Evolutionary conservation across 2,888 invertebrate genomes (phyloP).

Genomic region (Agonopterix subpropinquella): DNA sequence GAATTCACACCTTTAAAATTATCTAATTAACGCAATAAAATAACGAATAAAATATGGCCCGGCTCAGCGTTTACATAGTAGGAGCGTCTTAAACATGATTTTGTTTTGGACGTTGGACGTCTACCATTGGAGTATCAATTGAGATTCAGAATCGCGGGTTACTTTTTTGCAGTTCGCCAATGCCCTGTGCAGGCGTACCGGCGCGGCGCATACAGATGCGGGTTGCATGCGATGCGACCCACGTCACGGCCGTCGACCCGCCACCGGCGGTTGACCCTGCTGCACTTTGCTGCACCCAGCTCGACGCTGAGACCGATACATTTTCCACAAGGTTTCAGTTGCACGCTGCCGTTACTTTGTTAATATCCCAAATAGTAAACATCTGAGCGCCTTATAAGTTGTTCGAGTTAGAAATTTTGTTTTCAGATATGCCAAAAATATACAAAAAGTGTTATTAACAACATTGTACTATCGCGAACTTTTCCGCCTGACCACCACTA

Average conservation of each 20-base stretch:
- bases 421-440: no score
- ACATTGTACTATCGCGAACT: no score
- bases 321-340: neutral
- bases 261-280: conserved; percentile 58
- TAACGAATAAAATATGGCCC: no score
- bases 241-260: conserved; percentile 50
- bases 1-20: no score
- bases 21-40: no score
- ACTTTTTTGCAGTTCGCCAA: conserved; percentile 48
- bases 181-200: conserved; percentile 12
- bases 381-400: no score
- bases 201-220: conserved; percentile 56
- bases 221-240: conserved; percentile 24
- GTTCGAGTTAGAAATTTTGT: no score
- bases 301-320: neutral
- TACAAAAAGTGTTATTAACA: no score
- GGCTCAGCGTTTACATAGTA: neutral
- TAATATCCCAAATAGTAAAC: no score
- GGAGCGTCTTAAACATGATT: neutral
- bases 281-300: conserved; percentile 12
- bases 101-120: conserved; percentile 6
- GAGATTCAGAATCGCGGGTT: conserved; percentile 25
- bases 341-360: no score
- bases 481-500: no score
- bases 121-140: conserved; percentile 34